phyloP scores from a whole-genome alignment of 2,797 vertebrate genomes.

The Pseudotriccus pelzelni region DNA sequence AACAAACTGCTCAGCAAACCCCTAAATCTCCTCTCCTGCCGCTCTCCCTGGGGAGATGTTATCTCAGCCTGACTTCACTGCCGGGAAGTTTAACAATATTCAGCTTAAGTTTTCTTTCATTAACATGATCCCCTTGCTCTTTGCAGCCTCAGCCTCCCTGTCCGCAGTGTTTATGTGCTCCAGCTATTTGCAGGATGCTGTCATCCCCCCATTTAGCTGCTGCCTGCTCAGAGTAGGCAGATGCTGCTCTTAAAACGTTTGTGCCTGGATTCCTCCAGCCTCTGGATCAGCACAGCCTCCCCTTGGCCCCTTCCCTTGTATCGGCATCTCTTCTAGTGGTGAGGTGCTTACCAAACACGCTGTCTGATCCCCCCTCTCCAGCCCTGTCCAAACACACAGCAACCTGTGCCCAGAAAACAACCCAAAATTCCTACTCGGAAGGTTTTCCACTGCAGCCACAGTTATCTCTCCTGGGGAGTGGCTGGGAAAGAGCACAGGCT shows the following conservation, averaged over 20 bases:
- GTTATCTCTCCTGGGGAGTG: not conserved
- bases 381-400: not conserved
- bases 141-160: not conserved
- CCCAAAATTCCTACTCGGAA: not conserved
- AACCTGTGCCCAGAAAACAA: not conserved
- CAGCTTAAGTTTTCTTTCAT: not conserved
- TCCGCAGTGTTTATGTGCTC: not conserved
- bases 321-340: not conserved
- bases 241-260: not conserved
- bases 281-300: not conserved
- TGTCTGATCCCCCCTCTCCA: not conserved
- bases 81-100: not conserved
- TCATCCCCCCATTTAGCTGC: slow-evolving; percentile 17
- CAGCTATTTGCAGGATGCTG: slow-evolving; percentile 33
- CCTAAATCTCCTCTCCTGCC: fast-evolving
- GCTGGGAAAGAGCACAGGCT: not conserved
- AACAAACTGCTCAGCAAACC: not conserved
- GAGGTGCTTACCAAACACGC: not conserved
- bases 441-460: not conserved
- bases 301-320: not conserved
- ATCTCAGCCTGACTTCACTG: not conserved
- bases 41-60: not conserved
- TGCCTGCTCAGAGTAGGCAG: not conserved
- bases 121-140: not conserved
- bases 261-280: not conserved